These are phyloP conservation scores for Sigmodon hispidus DNA, from an alignment of 2,113 vertebrate genomes.

Conservation along the genomic window DNA sequence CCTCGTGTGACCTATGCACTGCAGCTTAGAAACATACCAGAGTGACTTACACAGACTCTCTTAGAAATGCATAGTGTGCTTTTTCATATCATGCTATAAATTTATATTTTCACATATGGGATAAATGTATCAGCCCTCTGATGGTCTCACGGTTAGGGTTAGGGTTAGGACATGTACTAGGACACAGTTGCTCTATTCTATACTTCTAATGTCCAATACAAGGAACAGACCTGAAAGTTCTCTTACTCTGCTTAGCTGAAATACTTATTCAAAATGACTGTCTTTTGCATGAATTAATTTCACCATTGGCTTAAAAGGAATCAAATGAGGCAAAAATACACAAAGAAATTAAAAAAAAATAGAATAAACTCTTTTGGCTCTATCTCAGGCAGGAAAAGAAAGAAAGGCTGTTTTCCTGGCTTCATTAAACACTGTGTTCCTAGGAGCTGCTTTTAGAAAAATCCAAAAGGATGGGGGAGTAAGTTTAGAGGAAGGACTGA, in stretches of 20 bases:
- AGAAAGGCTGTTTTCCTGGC: background rate
- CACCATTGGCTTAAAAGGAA: background rate
- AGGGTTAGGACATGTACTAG: background rate
- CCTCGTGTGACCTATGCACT: rapidly evolving
- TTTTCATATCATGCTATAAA: background rate
- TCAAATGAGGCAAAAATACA: background rate
- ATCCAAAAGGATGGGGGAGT: background rate
- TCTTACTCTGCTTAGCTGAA: background rate
- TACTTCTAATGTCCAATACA: background rate
- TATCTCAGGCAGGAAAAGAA: background rate
- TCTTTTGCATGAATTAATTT: constrained; percentile 11
- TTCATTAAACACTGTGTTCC: background rate
- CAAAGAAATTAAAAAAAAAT: background rate
- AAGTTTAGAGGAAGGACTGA: constrained; percentile 19
- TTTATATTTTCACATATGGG: background rate
- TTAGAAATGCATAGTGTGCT: background rate
- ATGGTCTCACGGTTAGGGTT: too few species aligned
- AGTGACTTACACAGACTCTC: background rate
- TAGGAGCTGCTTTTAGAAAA: background rate
- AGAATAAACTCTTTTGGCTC: background rate
- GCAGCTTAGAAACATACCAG: background rate
- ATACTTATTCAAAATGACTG: constrained; percentile 9
- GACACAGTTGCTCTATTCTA: background rate
- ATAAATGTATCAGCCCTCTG: rapidly evolving
- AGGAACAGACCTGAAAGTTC: background rate